Evolutionary conservation across 2,797 vertebrate genomes (phyloP), one percentile per base, ranked within the genome.

Genomic region (Diceros bicornis): DNA sequence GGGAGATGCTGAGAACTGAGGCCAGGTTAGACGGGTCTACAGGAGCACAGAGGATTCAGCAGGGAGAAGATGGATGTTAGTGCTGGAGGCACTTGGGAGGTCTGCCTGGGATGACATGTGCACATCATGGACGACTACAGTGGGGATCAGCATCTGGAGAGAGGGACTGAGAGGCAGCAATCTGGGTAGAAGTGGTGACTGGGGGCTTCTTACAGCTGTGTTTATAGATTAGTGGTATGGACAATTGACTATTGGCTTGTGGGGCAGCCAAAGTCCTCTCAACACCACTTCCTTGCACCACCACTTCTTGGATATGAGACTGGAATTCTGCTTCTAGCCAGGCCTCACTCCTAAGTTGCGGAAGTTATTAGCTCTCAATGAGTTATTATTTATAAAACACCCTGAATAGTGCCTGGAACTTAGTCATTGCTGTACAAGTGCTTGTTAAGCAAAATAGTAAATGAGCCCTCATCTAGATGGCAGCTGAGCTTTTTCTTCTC

Each of bases 301-400:
- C 50, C 9, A 37, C 66, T 74, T 87, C 64, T 69, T 50, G 41
- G n/a, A 47, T n/a, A 71, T 12, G 68, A 57, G 13, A 74, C 69
- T 91, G 16, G 57, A 69, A 62, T 75, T 52, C 50, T 68, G 41
- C 44, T 23, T 47, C 17, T 4, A 69, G 44, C 29, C 47, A 47
- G 37, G 59, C 27, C 10, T 91, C 29, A 32, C 44, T 68, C 18
- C 17, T 69, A 7, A 74, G 34, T 44, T 57, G 59, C 18, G 18
- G 32, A 50, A 84, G 52, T 50, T 55, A 75, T 66, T 25, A 69
- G 44, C 59, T 50, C 44, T 62, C 41, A 74, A 10, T 44, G 57
- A 91, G 62, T 50, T 23, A 79, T 71, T 91, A 81, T 59, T 75
- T 95, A 64, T 44, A 57, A 88, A 68, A 55, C 41, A 74, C 18